Evolutionary conservation across 2,797 vertebrate species (phyloP).

Genomic region (Acanthopagrus latus): DNA sequence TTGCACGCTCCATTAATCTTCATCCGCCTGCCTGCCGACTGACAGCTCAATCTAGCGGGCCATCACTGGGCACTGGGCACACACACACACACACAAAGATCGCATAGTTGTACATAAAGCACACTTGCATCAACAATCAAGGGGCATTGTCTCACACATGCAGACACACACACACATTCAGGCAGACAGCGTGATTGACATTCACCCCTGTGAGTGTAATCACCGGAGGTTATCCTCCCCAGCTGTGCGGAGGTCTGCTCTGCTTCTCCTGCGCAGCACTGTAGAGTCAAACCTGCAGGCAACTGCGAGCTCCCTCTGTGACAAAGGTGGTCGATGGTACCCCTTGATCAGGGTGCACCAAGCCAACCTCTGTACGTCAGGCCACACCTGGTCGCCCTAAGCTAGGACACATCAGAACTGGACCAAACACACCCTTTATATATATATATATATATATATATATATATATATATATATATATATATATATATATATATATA

Average conservation of each 20-base stretch:
- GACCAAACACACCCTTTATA: slow-evolving; percentile 8
- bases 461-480: slow-evolving; percentile 3
- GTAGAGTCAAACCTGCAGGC: slow-evolving; percentile 80
- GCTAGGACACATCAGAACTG: background rate
- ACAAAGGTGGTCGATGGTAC: slow-evolving; percentile 88
- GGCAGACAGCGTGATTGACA: slow-evolving; percentile 91
- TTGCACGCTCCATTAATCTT: slow-evolving; percentile 98
- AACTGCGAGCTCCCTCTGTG: slow-evolving; percentile 70
- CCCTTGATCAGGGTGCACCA: slow-evolving; percentile 88
- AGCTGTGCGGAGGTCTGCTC: slow-evolving; percentile 90
- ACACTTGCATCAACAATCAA: slow-evolving; percentile 69
- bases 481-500: too few relatives aligned
- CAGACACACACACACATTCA: slow-evolving; percentile 65
- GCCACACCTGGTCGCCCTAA: slow-evolving; percentile 36
- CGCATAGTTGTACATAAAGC: slow-evolving; percentile 69
- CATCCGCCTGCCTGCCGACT: slow-evolving; percentile 93
- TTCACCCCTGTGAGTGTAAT: slow-evolving; percentile 91
- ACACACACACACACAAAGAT: slow-evolving; percentile 43
- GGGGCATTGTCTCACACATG: slow-evolving; percentile 89
- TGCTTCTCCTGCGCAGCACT: slow-evolving; percentile 79
- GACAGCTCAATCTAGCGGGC: slow-evolving; percentile 99
- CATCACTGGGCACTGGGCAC: slow-evolving; percentile 88
- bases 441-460: slow-evolving; percentile 11
- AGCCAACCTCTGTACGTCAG: slow-evolving; percentile 62
- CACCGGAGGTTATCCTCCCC: slow-evolving; percentile 93